These are phyloP conservation scores for Phrixothrix hirtus DNA, from an alignment of 2,888 invertebrate species.

Conservation along the genomic window DNA sequence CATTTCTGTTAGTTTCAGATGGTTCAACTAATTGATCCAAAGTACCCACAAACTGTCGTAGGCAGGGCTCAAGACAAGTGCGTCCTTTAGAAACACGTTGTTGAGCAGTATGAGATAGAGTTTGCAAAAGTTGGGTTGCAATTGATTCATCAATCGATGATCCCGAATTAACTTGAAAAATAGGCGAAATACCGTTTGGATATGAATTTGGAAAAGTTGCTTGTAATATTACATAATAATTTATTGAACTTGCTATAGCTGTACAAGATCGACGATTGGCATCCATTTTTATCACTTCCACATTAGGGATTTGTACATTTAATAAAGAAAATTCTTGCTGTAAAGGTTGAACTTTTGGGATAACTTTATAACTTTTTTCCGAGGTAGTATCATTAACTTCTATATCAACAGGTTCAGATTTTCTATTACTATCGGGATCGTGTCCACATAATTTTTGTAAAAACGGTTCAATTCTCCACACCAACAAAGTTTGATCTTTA, in stretches of 20 bases:
- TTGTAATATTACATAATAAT: slow-evolving; percentile 18
- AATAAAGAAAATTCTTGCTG: slow-evolving; percentile 77
- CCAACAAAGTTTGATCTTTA: slow-evolving; percentile 86
- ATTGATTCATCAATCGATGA: slow-evolving; percentile 67
- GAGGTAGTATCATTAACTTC: slow-evolving; percentile 15
- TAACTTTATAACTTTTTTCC: slow-evolving; percentile 31
- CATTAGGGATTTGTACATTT: slow-evolving; percentile 74
- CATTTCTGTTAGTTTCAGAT: slow-evolving; percentile 55
- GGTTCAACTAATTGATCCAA: slow-evolving; percentile 66
- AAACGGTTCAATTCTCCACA: slow-evolving; percentile 88
- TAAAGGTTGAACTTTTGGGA: slow-evolving; percentile 63
- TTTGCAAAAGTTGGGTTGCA: slow-evolving; percentile 76
- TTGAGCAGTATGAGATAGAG: slow-evolving; percentile 77
- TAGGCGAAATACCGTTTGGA: slow-evolving; percentile 68
- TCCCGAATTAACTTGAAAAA: slow-evolving; percentile 69
- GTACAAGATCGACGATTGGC: slow-evolving; percentile 61
- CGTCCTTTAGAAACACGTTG: slow-evolving; percentile 83
- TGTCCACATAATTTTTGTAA: slow-evolving; percentile 81
- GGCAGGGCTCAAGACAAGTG: slow-evolving; percentile 85
- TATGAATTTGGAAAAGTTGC: slow-evolving; percentile 71
- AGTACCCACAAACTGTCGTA: slow-evolving; percentile 69
- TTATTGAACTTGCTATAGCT: slow-evolving; percentile 61
- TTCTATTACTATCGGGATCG: slow-evolving; percentile 59
- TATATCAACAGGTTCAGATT: slow-evolving; percentile 15
- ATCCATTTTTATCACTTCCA: slow-evolving; percentile 63